Percentiles rank a stretch among this genome's conserved stretches.
These are phyloP conservation scores for Eremobia ochroleuca DNA, from an alignment of 2,888 invertebrate species.

Conservation along the genomic window DNA sequence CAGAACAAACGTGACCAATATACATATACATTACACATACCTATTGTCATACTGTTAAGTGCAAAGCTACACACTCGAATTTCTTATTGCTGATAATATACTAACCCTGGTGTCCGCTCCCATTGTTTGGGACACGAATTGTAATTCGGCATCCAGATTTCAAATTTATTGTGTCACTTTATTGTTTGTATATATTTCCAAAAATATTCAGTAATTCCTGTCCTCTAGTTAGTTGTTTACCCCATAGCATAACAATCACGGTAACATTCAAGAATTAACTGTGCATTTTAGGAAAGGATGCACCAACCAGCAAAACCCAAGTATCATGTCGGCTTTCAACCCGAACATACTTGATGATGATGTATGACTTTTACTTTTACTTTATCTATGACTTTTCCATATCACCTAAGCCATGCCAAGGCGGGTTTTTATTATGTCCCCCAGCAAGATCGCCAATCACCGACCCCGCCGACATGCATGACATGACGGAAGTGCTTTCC, in stretches of 20 bases:
- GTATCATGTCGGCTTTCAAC: background rate
- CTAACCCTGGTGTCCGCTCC: background rate
- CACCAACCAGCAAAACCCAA: background rate
- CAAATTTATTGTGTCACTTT: background rate
- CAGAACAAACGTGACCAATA: conserved; percentile 22
- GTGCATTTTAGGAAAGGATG: background rate
- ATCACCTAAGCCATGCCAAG: background rate
- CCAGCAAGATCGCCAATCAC: background rate
- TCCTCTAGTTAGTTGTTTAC: background rate
- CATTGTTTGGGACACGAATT: background rate
- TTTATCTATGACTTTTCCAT: too few species aligned
- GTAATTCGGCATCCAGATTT: background rate
- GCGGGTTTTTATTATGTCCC: conserved; percentile 10
- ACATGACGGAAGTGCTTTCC: conserved; percentile 1
- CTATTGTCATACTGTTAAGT: background rate
- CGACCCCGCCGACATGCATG: background rate
- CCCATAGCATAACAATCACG: background rate
- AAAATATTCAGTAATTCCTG: background rate
- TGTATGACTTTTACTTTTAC: too few species aligned
- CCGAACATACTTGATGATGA: too few species aligned
- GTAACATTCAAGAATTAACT: background rate
- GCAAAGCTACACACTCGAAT: background rate
- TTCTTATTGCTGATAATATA: background rate
- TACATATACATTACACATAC: background rate
- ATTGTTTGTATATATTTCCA: background rate